A percentile compares a stretch with the other conserved stretches of the same genome.
These are phyloP conservation scores for Eulithis testata DNA, from an alignment of 2,888 invertebrate genomes.

Conservation along the genomic window DNA sequence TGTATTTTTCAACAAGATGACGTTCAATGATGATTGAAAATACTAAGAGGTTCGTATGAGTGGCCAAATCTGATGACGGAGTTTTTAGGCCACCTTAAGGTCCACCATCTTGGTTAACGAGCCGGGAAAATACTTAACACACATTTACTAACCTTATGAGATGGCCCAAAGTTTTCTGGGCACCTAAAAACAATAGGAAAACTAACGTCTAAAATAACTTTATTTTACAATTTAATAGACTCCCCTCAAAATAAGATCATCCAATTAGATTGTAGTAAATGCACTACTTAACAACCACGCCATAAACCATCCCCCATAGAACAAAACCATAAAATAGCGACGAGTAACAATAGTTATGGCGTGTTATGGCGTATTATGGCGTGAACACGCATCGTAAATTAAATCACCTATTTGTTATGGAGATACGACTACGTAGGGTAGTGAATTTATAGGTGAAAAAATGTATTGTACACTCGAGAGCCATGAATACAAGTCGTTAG, in stretches of 20 bases:
- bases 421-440: conserved; percentile 17
- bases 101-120: no score
- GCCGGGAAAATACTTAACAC: no score
- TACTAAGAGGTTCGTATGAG: neutral
- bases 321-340: conserved; percentile 16
- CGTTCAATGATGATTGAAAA: neutral
- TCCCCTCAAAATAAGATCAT: conserved; percentile 15
- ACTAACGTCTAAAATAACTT: no score
- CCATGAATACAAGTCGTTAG: neutral
- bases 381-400: conserved; percentile 36
- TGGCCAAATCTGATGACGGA: no score
- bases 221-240: neutral
- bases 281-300: conserved; percentile 17
- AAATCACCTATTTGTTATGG: conserved; percentile 24
- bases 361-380: conserved; percentile 29
- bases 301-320: conserved; percentile 34
- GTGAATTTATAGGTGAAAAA: conserved; percentile 7
- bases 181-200: no score
- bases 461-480: neutral
- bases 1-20: neutral
- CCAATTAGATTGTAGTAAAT: conserved; percentile 31
- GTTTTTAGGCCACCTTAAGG: no score
- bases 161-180: no score
- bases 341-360: conserved; percentile 27
- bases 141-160: no score